Conservation (phyloP, 2,888 invertebrate species). For the Protula sp. region DNA sequence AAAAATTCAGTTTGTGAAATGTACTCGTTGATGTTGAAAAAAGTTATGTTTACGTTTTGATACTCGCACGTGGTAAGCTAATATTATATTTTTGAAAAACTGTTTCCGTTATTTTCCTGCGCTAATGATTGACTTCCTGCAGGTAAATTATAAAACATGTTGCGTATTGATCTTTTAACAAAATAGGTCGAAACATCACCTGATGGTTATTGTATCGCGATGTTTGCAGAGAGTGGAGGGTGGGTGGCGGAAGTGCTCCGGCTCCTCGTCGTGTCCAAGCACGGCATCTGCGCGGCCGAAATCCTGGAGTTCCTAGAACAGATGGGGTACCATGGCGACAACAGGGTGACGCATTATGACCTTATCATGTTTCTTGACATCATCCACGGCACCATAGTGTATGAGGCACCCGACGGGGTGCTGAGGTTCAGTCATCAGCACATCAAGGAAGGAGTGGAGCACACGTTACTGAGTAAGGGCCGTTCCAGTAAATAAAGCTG, state of each 20-base stretch:
- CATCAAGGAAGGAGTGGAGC: constrained; percentile 29
- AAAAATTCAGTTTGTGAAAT: no score
- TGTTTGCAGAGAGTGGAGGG: constrained; percentile 35
- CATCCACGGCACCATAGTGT: constrained; percentile 28
- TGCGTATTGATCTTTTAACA: no score
- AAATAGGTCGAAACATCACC: no score
- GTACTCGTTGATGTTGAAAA: no score
- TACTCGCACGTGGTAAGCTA: no score
- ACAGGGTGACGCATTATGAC: constrained; percentile 37
- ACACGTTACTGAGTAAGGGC: constrained; percentile 40
- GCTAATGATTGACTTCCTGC: no score
- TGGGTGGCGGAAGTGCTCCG: constrained; percentile 49
- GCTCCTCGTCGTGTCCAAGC: constrained; percentile 41
- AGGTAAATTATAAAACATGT: no score
- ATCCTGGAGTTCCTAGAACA: constrained; percentile 34
- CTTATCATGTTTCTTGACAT: constrained; percentile 42
- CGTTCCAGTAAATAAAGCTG: background rate
- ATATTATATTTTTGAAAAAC: no score
- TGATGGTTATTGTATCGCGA: no score
- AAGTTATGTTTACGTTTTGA: no score
- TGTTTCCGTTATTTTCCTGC: no score
- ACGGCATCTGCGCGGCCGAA: constrained; percentile 42
- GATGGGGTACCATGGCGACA: constrained; percentile 40
- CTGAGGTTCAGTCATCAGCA: constrained; percentile 41
- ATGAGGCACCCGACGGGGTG: constrained; percentile 38